Evolutionary conservation across 2,888 invertebrate species (phyloP).

Genomic region (Erynnis tages): DNA sequence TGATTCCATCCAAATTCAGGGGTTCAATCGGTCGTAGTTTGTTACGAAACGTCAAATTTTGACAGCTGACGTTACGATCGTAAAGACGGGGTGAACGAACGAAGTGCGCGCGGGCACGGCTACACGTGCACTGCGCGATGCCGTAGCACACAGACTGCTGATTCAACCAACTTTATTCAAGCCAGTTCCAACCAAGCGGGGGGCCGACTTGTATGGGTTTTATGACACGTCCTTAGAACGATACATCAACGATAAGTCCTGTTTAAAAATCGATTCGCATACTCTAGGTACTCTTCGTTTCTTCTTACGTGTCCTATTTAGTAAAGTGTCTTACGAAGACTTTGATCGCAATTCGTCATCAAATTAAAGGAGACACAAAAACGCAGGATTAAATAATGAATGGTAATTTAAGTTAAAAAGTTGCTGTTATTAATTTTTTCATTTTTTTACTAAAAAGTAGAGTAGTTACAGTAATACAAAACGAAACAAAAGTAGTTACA

Average conservation of each 20-base stretch:
- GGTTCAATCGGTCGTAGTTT: constrained; percentile 41
- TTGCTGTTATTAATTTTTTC: too few species aligned
- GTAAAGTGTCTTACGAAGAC: too few species aligned
- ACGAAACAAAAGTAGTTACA: too few species aligned
- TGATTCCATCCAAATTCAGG: constrained; percentile 40
- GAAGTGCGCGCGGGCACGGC: constrained; percentile 49
- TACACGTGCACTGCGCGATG: constrained; percentile 58
- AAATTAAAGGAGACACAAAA: too few species aligned
- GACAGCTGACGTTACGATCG: constrained; percentile 69
- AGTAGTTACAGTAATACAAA: too few species aligned
- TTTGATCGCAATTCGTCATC: too few species aligned
- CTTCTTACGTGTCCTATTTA: too few species aligned
- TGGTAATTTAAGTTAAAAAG: too few species aligned
- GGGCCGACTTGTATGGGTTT: constrained; percentile 45
- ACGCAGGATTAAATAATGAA: too few species aligned
- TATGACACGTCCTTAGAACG: constrained; percentile 56
- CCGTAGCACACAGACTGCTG: constrained; percentile 57
- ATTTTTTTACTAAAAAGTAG: too few species aligned
- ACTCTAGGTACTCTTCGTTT: constrained; percentile 29
- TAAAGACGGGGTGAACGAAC: constrained; percentile 54
- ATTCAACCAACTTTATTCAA: constrained; percentile 32
- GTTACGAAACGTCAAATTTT: constrained; percentile 67
- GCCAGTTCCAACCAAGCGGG: constrained; percentile 47
- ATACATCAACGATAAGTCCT: constrained; percentile 65
- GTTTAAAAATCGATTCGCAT: constrained; percentile 37